Evolutionary conservation across 2,888 invertebrate genomes (phyloP).

Genomic region (Agrochola litura): DNA sequence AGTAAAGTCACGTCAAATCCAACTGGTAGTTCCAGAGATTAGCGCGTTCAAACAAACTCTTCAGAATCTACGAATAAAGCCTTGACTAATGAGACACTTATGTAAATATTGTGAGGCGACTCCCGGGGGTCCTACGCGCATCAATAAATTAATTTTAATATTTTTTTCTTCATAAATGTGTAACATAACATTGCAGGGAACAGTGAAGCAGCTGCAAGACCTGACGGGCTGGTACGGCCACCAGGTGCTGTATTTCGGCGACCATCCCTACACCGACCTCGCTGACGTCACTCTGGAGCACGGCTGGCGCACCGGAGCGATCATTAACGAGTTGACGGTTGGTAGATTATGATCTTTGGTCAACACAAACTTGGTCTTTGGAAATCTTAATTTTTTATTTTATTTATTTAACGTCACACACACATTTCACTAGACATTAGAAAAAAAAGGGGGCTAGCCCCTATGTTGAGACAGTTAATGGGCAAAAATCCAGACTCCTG

Average conservation of each 20-base stretch:
- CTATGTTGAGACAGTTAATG: not conserved
- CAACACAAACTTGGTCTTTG: not conserved
- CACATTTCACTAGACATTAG: not conserved
- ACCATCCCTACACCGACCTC: slow-evolving; percentile 99
- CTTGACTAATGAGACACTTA: too few species aligned
- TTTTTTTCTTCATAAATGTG: not conserved
- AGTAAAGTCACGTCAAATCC: too few species aligned
- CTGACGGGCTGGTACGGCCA: slow-evolving; percentile 98
- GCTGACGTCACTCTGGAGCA: slow-evolving; percentile 99
- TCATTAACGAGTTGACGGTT: slow-evolving; percentile 98
- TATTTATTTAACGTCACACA: not conserved
- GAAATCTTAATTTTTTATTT: not conserved
- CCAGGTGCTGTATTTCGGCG: slow-evolving; percentile 98
- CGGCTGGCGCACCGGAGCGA: slow-evolving; percentile 99
- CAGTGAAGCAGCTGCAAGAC: slow-evolving; percentile 97
- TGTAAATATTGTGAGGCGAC: not conserved
- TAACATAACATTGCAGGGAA: slow-evolving; percentile 92
- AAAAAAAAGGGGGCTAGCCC: not conserved
- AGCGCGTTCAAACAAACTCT: too few species aligned
- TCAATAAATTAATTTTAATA: not conserved
- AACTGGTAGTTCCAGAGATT: too few species aligned
- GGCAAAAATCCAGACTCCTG: not conserved
- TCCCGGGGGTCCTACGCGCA: not conserved
- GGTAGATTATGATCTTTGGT: slow-evolving; percentile 65
- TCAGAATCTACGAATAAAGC: too few species aligned